A percentile compares a stretch with the other conserved stretches of the same genome.
phyloP scores from a whole-genome alignment of 2,888 invertebrate genomes.

The Xylota sylvarum region DNA sequence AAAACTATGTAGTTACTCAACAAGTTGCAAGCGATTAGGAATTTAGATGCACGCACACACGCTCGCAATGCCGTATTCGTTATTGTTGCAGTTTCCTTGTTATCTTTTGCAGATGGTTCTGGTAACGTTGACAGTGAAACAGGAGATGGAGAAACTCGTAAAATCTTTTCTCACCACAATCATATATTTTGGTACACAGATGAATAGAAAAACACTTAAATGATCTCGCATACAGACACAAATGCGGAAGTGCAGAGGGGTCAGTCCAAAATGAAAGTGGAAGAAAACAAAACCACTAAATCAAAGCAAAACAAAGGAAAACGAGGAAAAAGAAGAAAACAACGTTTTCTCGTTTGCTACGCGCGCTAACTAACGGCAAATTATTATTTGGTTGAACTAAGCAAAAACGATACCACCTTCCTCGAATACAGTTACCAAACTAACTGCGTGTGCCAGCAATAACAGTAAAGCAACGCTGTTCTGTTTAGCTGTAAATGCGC shows the following conservation, averaged over 20 bases:
- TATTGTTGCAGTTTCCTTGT: slow-evolving; percentile 1
- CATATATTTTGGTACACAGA: not conserved
- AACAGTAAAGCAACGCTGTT: slow-evolving; percentile 18
- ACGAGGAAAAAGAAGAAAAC: slow-evolving; percentile 53
- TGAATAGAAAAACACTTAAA: slow-evolving; percentile 1
- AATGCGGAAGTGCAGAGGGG: slow-evolving; percentile 21
- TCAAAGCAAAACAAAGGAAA: slow-evolving; percentile 51
- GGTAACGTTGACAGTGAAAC: not conserved
- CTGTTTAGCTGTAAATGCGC: slow-evolving; percentile 24
- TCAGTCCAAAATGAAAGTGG: not conserved
- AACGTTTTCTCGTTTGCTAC: slow-evolving; percentile 28
- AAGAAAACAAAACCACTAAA: slow-evolving; percentile 12
- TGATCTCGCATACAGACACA: not conserved
- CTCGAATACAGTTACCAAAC: slow-evolving; percentile 61
- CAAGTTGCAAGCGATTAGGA: slow-evolving; percentile 31
- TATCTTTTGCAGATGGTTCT: slow-evolving; percentile 3
- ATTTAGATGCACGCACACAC: slow-evolving; percentile 1
- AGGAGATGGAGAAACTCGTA: slow-evolving; percentile 6
- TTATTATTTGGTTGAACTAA: slow-evolving; percentile 12
- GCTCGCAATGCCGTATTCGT: slow-evolving; percentile 26
- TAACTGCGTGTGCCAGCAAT: slow-evolving; percentile 40
- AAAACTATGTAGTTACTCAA: slow-evolving; percentile 13
- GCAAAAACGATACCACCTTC: slow-evolving; percentile 53
- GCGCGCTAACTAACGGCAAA: slow-evolving; percentile 27
- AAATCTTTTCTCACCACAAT: not conserved